Conservation (phyloP, 2,888 invertebrate genomes). For the Eurytoma californica region DNA sequence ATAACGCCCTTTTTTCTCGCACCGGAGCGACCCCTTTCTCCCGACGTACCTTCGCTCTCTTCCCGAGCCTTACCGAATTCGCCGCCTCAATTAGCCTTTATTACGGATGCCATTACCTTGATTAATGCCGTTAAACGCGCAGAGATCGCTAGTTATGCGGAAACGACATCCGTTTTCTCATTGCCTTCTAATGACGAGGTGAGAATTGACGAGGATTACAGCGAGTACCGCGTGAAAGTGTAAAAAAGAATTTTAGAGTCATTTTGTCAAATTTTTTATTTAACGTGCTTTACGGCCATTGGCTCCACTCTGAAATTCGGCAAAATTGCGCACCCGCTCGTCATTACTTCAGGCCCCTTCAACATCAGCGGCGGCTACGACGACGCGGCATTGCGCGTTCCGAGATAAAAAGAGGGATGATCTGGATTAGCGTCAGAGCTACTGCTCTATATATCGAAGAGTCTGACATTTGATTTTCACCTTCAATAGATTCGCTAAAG, state of each 20-base stretch:
- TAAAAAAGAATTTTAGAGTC: no score
- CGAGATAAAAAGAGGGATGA: constrained; percentile 55
- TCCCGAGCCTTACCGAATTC: constrained; percentile 3
- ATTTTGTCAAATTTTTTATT: no score
- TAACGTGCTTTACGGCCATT: no score
- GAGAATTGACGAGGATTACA: no score
- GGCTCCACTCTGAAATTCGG: no score
- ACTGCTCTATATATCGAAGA: constrained; percentile 18
- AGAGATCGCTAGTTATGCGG: not conserved
- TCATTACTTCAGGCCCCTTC: not conserved
- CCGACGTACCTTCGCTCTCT: not conserved
- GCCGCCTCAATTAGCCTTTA: constrained; percentile 50
- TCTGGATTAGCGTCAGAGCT: constrained; percentile 54
- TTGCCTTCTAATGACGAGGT: no score
- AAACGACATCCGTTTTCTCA: no score
- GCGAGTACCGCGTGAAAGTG: no score
- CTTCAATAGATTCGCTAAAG: constrained; percentile 45
- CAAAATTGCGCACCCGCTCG: not conserved
- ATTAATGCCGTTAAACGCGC: constrained; percentile 43
- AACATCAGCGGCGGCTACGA: not conserved
- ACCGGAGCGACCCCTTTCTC: not conserved
- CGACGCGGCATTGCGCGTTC: not conserved
- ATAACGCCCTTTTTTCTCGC: constrained; percentile 36
- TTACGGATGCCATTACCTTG: constrained; percentile 53
- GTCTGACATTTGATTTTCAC: constrained; percentile 55